A percentile compares a stretch with the other conserved stretches of the same genome.
Evolutionary conservation across 1,140 invertebrate species (phyloP).

Genomic region (Parapsyche elsis): DNA sequence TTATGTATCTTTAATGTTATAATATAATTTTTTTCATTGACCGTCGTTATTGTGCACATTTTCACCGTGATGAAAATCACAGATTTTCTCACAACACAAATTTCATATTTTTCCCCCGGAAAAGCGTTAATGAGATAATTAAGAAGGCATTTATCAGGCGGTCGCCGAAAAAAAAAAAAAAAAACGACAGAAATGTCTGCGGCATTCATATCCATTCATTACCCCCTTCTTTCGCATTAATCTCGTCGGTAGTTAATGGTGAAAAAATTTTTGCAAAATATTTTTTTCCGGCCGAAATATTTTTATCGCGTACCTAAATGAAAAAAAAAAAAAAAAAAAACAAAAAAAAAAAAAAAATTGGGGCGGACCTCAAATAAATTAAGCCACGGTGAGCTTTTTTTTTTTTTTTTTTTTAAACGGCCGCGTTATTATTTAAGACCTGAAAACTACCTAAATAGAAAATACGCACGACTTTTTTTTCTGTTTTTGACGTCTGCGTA

Average conservation of each 20-base stretch:
- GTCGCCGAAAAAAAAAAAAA: not conserved
- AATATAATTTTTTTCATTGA: no score
- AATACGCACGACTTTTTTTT: no score
- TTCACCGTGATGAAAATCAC: no score
- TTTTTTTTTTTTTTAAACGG: no score
- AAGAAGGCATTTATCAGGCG: conserved; percentile 22
- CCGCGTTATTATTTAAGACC: no score
- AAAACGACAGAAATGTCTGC: conserved; percentile 23
- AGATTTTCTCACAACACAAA: not conserved
- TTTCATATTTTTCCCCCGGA: conserved; percentile 15
- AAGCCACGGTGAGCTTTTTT: no score
- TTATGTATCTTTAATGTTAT: no score
- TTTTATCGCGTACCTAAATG: not conserved
- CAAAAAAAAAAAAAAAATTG: no score
- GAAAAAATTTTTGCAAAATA: conserved; percentile 2
- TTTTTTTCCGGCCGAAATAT: not conserved
- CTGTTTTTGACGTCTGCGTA: no score
- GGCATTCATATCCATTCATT: conserved; percentile 25
- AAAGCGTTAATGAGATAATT: conserved; percentile 30
- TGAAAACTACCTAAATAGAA: no score
- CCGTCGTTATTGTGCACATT: no score
- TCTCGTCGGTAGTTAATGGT: not conserved
- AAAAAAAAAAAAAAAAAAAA: not conserved
- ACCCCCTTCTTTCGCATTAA: conserved; percentile 19
- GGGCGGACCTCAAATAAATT: no score